Evolutionary conservation across 2,113 vertebrate species (phyloP), one percentile per base, ranked within the genome.

Genomic region (Miniopterus natalensis): DNA sequence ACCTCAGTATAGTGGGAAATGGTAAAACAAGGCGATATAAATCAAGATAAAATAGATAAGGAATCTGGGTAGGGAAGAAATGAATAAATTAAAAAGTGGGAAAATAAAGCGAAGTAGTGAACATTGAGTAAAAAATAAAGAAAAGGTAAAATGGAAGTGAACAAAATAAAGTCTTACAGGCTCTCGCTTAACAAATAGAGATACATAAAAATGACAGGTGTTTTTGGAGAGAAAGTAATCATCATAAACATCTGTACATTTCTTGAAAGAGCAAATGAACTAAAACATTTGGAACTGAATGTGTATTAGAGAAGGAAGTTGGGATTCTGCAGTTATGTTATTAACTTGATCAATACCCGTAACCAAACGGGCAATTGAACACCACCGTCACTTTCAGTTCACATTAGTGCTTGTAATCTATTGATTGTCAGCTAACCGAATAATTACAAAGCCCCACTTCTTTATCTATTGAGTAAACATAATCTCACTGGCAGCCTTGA

Each of bases 311-410:
- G 15, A 78, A 63, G 57, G 59, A 70, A 93, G 42, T 78, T 31
- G n/a, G 6, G 10, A 57, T 59, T 61, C 63, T 77, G 21, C 31
- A 45, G 21, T 96, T 79, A 65, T 45, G 31, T 68, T 77, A 95
- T 95, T 95, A 96, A 80, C 8, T 84, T 96, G 92, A 95, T 95
- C 78, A 87, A 96, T 96, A 92, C 8, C 21, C 45, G 61, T 81
- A 93, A 95, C 79, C 51, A 92, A 75, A 51, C 65, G 75, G 51
- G 81, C 31, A 84, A 90, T 95, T 96, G 73, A 96, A 7, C 31
- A 63, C 12, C 55, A 84, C 36, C 20, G 80, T 87, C 75, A 59
- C 14, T 49, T 42, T 79, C 31, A 92, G 45, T 86, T 74, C 84
- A 88, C 75, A 80, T 79, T 66, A 90, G 29, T 61, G 87, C n/a